Base-by-base conservation (phyloP, 2,888 invertebrate genomes). In the Lamproptera curius region DNA sequence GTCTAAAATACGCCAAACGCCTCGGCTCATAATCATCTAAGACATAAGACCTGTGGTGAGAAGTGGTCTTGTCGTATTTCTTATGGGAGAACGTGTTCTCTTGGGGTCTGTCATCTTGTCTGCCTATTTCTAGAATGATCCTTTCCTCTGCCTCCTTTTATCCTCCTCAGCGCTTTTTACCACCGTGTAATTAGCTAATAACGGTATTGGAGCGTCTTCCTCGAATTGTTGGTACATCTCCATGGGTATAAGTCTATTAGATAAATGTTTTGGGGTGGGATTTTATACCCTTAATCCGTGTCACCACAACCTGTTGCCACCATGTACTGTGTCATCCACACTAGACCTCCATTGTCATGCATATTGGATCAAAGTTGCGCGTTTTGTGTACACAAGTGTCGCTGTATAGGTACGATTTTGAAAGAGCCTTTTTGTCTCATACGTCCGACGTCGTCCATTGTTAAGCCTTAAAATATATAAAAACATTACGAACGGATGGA, bases 301-400 rank as follows among this genome's bases (percentile, higher is more conserved):
- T 69, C 57, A 53, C 53, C 62, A 50, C 69, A 65, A 73, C 73
- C 75, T 75, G 76, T 61, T 52, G 55, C 56, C 47, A 57, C 52
- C 59, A 53, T 62, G 67, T 72, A 85, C 86, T 86, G 86, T 82
- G 75, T 78, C 80, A 74, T 71, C 72, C 66, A 75, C 67, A 66
- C 65, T 70, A 75, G 65, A 65, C 67, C 54, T 44, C 82, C 69
- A 73, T 87, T 87, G 86, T 87, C 67, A 87, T 86, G 86, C 69
- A 86, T 84, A 87, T 86, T 75, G 72, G 78, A 86, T 86, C 80
- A 85, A 82, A 83, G 68, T 69, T 61, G 63, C 51, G 53, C 55
- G 68, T 71, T 63, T 70, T 78, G 78, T 88, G 79, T 81, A 78
- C 82, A 82, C 88, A 88, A 85, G 86, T 87, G 85, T 73, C 61